Evolutionary conservation across 2,113 vertebrate species (phyloP), one percentile per base, ranked within the genome.

Genomic region (Chloroceryle aenea): DNA sequence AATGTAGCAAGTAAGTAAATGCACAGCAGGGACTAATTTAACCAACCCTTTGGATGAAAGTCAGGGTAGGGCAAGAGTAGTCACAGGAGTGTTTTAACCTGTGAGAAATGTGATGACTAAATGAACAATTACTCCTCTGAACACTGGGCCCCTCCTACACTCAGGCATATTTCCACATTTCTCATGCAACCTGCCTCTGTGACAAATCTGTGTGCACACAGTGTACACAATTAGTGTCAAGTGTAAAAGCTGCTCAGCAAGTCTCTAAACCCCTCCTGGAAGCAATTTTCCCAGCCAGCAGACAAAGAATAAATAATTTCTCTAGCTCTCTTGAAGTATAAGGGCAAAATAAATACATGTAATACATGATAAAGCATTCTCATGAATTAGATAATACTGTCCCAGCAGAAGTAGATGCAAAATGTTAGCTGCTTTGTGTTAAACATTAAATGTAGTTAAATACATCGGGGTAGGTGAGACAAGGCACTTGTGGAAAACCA

Each of bases 31-130:
- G 59, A 80, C 36, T 80, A 45, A 66, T 69, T 86, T 66, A 55
- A 32, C 27, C 59, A 84, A 14, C n/a, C 9, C 52, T 34, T 27
- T 82, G 56, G 34, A 40, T 61, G 34, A 73, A 86, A 84, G 55
- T 79, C 50, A 83, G 64, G 73, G 87, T 61, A 81, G 77, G 82
- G 81, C 73, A 71, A 42, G 64, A 92, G 15, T 36, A 74, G 76
- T 94, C 59, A 80, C 10, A 22, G 58, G 48, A 77, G 22, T 64
- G 71, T 61, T 78, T 83, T 80, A 88, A 86, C 48, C 62, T 11
- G 4, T 43, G 72, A 92, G 86, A 93, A 90, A 84, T 68, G 75
- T 36, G 72, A 40, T 97, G 93, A 95, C 73, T 77, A 53, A 90
- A 68, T 6, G 26, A 76, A 38, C 85, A 86, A 30, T 88, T 53